Base-by-base conservation (phyloP, 2,797 vertebrate species). In the Acestrorhynchus altus region DNA sequence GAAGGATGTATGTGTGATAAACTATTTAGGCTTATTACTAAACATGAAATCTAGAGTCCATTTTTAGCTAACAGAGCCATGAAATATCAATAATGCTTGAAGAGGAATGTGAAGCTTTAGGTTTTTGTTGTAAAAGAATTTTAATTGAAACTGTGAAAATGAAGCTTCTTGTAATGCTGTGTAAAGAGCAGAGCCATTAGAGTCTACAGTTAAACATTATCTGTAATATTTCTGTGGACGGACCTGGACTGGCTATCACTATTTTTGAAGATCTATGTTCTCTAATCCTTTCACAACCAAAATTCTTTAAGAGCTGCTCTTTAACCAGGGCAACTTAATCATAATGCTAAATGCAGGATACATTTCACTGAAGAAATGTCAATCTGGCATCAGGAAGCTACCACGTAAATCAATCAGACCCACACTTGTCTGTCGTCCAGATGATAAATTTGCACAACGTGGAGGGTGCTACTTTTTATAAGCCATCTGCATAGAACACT, bases 381-480 rank as follows among this genome's bases (percentile, higher is more conserved):
- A 57, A 40, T 70, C 42, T 54, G 64, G 42, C 39, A 44, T 59
- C 57, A 68, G 72, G 63, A 76, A 31, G 49, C 67, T 57, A 66
- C 51, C 72, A 40, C 56, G 22, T 70, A 64, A 76, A 28, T 59
- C 72, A 70, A 82, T 35, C 76, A 78, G 63, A 67, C 82, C 72
- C 72, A 77, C 72, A 85, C 69, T 66, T 69, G 68, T 68, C 74
- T 82, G 72, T 82, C 64, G 69, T 80, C 81, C 72, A 51, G 82
- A 75, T 76, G 75, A 81, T 78, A 72, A 64, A 84, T 84, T 82
- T 85, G 82, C 82, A 85, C 82, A 85, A 83, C 83, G 82, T 77
- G 70, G 82, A 81, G 82, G 82, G 82, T 85, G 82, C 82, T 83
- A 82, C 67, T 78, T 81, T 83, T 83, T 82, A 85, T 83, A 85